A percentile compares a stretch with the other conserved stretches of the same genome.
Evolutionary conservation across 2,888 invertebrate species (phyloP).

Genomic region (Acrocyrtus sp.): DNA sequence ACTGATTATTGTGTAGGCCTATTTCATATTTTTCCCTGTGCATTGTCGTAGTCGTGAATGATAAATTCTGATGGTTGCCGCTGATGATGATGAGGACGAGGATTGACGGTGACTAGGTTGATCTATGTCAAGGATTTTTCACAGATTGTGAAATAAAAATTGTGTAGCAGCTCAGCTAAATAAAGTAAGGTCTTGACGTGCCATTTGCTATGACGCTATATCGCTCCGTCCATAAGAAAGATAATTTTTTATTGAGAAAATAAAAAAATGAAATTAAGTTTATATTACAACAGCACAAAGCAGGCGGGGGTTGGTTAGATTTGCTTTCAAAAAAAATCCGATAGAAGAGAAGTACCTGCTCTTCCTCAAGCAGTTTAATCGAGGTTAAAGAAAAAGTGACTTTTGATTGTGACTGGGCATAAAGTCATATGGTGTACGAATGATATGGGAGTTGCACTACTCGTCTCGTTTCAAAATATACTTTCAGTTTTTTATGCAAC

Average conservation of each 20-base stretch:
- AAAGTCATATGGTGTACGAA: conserved; percentile 1
- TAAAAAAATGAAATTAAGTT: not conserved
- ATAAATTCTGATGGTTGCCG: too few relatives aligned
- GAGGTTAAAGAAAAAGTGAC: conserved; percentile 15
- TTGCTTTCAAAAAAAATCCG: not conserved
- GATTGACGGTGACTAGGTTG: conserved; percentile 28
- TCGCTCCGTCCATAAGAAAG: too few relatives aligned
- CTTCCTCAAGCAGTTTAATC: conserved; percentile 18
- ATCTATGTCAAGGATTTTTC: conserved; percentile 48
- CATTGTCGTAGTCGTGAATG: too few relatives aligned
- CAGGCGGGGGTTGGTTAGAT: not conserved
- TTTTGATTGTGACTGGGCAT: not conserved
- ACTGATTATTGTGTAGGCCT: too few relatives aligned
- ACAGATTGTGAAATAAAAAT: conserved; percentile 41
- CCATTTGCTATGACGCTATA: not conserved
- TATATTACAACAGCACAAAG: not conserved
- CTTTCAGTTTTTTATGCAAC: conserved; percentile 20
- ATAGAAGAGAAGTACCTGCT: conserved; percentile 6
- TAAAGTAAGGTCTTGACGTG: not conserved
- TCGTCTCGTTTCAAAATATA: conserved; percentile 9
- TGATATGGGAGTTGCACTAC: not conserved
- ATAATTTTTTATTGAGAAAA: too few relatives aligned
- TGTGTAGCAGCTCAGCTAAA: conserved; percentile 3
- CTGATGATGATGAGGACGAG: too few relatives aligned
- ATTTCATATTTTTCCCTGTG: too few relatives aligned